Conservation (phyloP, 2,888 invertebrate genomes). For the Coleophora deauratella region DNA sequence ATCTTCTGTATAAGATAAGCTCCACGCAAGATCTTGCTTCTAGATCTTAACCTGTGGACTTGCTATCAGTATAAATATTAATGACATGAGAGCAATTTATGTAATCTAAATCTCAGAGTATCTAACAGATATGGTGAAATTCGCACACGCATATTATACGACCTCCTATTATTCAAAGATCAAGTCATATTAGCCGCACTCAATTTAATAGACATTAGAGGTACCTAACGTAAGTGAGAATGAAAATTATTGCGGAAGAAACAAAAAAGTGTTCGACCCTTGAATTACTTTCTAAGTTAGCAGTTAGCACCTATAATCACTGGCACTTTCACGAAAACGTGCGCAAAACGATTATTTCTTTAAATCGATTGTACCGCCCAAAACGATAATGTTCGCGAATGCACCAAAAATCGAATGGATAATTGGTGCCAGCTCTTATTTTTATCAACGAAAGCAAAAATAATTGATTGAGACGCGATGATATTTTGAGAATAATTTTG, state of each 20-base stretch:
- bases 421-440: constrained; percentile 42
- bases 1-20: constrained; percentile 5
- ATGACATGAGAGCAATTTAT: no score
- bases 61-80: no score
- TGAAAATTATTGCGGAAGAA: background rate
- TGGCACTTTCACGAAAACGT: constrained; percentile 61
- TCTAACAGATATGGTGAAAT: no score
- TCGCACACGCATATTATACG: no score
- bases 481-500: background rate
- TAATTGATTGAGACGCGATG: constrained; percentile 20
- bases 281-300: constrained; percentile 45
- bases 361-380: constrained; percentile 54
- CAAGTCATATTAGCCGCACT: no score
- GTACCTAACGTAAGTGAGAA: background rate
- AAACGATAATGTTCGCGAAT: constrained; percentile 59
- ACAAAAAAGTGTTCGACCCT: background rate
- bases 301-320: constrained; percentile 30
- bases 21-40: constrained; percentile 4
- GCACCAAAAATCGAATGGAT: constrained; percentile 36
- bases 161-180: no score
- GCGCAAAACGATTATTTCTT: constrained; percentile 52
- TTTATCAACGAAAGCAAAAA: constrained; percentile 32
- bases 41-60: background rate
- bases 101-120: no score
- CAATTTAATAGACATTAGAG: no score